These are phyloP conservation scores for Leucoma salicis DNA, from an alignment of 2,888 invertebrate species.

Conservation along the genomic window DNA sequence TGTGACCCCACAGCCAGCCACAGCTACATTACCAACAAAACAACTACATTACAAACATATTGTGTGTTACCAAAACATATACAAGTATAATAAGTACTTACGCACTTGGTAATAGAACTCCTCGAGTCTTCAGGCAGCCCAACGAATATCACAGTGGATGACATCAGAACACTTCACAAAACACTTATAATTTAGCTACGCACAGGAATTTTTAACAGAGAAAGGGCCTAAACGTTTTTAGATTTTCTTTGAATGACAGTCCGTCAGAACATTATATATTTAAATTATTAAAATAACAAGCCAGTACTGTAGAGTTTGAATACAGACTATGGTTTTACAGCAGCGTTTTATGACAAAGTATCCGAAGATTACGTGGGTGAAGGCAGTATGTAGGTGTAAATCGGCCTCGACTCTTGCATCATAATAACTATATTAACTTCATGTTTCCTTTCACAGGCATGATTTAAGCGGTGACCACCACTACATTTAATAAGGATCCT, in stretches of 20 bases:
- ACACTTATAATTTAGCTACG: slow-evolving; percentile 34
- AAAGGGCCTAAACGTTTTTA: not conserved
- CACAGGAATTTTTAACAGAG: not conserved
- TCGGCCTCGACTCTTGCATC: slow-evolving; percentile 41
- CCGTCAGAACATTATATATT: slow-evolving; percentile 34
- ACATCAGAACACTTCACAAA: slow-evolving; percentile 70
- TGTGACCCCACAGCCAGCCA: no score
- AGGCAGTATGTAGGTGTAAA: slow-evolving; percentile 53
- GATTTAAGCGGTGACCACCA: slow-evolving; percentile 27
- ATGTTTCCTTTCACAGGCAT: slow-evolving; percentile 40
- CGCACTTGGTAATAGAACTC: slow-evolving; percentile 83
- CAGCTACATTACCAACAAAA: no score
- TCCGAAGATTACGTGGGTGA: slow-evolving; percentile 59
- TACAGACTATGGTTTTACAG: slow-evolving; percentile 53
- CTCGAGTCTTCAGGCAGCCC: slow-evolving; percentile 82
- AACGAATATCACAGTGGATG: slow-evolving; percentile 83
- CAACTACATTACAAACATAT: no score
- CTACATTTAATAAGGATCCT: no score
- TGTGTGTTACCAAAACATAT: no score
- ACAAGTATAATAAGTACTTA: slow-evolving; percentile 24
- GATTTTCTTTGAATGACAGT: not conserved
- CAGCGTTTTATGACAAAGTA: slow-evolving; percentile 54
- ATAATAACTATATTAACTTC: slow-evolving; percentile 44
- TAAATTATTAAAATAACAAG: slow-evolving; percentile 36
- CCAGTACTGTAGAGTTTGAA: slow-evolving; percentile 55